A percentile compares a stretch with the other conserved stretches of the same genome.
Conservation (phyloP, 1,140 invertebrate genomes). For the Drosophila pandora region DNA sequence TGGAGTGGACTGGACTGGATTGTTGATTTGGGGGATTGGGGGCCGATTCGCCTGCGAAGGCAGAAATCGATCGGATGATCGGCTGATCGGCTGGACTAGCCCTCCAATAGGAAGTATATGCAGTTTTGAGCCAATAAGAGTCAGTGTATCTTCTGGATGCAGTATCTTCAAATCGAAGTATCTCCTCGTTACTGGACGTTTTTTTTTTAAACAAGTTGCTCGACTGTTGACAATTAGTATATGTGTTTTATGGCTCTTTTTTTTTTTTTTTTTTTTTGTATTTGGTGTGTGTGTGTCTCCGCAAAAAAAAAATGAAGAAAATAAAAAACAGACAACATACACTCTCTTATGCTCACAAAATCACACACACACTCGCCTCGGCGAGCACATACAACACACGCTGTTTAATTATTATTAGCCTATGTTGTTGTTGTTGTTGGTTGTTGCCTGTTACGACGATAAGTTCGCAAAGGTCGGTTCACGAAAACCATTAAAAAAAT, state of each 20-base stretch:
- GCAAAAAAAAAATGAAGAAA: conserved; percentile 1
- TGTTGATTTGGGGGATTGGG: conserved; percentile 2
- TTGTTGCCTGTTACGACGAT: conserved; percentile 61
- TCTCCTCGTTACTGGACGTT: not conserved
- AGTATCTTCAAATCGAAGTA: conserved; percentile 3
- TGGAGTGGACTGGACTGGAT: not conserved
- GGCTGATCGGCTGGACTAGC: not conserved
- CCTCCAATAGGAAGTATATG: not conserved
- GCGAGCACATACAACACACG: conserved; percentile 43
- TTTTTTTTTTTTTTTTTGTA: conserved; percentile 1
- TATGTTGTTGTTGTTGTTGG: conserved; percentile 35
- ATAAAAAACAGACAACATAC: conserved; percentile 28
- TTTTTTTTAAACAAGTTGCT: conserved; percentile 7
- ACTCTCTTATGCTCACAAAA: conserved; percentile 29
- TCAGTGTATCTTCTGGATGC: not conserved
- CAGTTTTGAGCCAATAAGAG: not conserved
- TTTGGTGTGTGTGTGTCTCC: conserved; percentile 16
- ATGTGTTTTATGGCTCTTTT: not conserved
- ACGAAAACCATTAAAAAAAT: conserved; percentile 37
- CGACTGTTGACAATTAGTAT: conserved; percentile 52
- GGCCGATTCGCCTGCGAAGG: conserved; percentile 14
- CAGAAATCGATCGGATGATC: conserved; percentile 27
- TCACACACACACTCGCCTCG: conserved; percentile 3
- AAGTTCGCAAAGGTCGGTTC: conserved; percentile 69
- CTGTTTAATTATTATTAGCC: conserved; percentile 74